These are phyloP conservation scores for Emmelina monodactyla DNA, from an alignment of 2,888 invertebrate species.

Conservation along the genomic window DNA sequence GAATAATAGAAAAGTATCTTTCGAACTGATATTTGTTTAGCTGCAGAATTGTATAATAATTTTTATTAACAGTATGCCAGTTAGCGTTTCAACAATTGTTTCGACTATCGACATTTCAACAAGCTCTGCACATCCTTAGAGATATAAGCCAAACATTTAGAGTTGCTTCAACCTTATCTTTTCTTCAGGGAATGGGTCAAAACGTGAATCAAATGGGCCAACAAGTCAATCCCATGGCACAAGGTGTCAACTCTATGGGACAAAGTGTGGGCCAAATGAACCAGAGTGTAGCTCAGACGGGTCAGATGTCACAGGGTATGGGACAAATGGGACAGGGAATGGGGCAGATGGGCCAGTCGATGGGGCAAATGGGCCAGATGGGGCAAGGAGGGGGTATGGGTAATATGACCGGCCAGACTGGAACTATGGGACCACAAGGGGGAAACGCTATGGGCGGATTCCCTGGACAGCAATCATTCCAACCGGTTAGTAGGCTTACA, in stretches of 20 bases:
- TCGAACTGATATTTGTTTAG: too few relatives aligned
- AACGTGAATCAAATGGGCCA: constrained; percentile 58
- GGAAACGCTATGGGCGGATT: constrained; percentile 58
- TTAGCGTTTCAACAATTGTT: too few relatives aligned
- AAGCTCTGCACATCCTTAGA: too few relatives aligned
- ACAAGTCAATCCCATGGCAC: constrained; percentile 56
- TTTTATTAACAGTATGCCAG: too few relatives aligned
- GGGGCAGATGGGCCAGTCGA: constrained; percentile 56
- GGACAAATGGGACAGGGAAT: constrained; percentile 53
- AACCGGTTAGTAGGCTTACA: constrained; percentile 40
- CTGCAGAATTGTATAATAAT: too few relatives aligned
- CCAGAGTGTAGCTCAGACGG: constrained; percentile 50
- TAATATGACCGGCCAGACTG: constrained; percentile 58
- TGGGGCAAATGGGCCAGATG: constrained; percentile 66
- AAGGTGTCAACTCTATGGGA: constrained; percentile 47
- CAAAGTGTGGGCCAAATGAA: constrained; percentile 58
- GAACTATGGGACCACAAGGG: constrained; percentile 56
- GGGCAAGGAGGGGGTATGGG: constrained; percentile 53
- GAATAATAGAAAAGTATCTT: too few relatives aligned
- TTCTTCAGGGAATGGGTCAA: constrained; percentile 51
- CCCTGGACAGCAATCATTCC: constrained; percentile 62
- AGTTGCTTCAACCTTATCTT: not conserved
- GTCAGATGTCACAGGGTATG: constrained; percentile 52
- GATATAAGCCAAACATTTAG: too few relatives aligned
- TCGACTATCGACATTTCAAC: too few relatives aligned